Percentiles rank a stretch among this genome's conserved stretches.
Conservation (phyloP, 2,797 vertebrate genomes). For the Dendrocincla fuliginosa region DNA sequence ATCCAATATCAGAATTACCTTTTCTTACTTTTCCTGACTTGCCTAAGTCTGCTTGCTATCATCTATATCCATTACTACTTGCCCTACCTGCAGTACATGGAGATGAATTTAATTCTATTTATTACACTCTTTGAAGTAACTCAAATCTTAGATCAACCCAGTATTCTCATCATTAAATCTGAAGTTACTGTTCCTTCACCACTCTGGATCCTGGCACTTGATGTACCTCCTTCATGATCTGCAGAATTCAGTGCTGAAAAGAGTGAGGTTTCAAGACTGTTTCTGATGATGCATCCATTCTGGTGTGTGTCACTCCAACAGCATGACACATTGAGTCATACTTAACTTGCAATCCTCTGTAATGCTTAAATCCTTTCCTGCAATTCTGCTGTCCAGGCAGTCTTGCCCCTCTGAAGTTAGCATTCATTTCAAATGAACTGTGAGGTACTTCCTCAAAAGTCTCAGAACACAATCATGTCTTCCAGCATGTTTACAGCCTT, state of each 20-base stretch:
- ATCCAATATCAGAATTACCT: background rate
- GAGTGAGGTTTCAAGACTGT: background rate
- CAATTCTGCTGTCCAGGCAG: background rate
- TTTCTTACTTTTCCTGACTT: background rate
- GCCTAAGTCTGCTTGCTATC: background rate
- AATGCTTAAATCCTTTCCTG: background rate
- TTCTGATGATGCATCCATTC: background rate
- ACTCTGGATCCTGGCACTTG: background rate
- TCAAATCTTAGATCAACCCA: background rate
- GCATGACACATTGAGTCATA: background rate
- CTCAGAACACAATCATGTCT: background rate
- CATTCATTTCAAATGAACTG: background rate
- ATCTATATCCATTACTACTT: background rate
- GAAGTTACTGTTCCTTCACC: background rate
- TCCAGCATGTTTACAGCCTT: background rate
- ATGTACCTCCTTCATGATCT: background rate
- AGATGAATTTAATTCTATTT: background rate
- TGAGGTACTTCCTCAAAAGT: background rate
- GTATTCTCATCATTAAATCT: background rate
- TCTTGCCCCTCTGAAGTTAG: background rate
- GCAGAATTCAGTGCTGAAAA: background rate
- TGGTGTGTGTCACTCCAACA: background rate
- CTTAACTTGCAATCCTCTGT: background rate
- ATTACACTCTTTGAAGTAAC: background rate
- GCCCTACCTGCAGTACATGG: background rate